These are phyloP conservation scores for Phyllopteryx taeniolatus DNA, from an alignment of 2,113 vertebrate genomes.

Conservation along the genomic window DNA sequence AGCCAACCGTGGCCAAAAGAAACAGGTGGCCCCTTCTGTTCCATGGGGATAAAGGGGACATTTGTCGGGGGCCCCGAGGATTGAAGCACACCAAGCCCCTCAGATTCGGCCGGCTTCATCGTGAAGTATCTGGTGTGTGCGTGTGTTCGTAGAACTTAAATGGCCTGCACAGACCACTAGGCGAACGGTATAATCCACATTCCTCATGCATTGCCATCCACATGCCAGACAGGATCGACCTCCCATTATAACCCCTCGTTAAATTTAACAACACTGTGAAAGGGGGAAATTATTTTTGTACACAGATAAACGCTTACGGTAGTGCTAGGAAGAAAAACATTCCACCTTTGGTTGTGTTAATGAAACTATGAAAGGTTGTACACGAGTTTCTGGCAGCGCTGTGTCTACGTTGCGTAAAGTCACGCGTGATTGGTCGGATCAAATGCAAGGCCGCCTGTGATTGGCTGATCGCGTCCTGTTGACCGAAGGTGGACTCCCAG, in stretches of 20 bases:
- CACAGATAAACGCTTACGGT: background rate
- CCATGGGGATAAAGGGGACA: conserved; percentile 65
- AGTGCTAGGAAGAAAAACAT: background rate
- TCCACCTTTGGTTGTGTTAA: background rate
- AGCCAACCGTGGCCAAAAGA: conserved; percentile 60
- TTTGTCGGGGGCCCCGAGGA: conserved; percentile 63
- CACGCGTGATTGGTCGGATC: conserved; percentile 37
- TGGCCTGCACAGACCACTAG: conserved; percentile 8
- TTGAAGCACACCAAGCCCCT: conserved; percentile 23
- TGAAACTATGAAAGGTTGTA: background rate
- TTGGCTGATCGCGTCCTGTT: conserved; percentile 62
- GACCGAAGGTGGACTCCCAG: conserved; percentile 65
- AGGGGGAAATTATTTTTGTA: background rate
- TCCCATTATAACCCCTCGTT: conserved; percentile 38
- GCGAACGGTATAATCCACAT: conserved; percentile 43
- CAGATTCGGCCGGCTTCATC: background rate
- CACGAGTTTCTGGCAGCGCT: conserved; percentile 24
- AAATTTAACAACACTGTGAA: background rate
- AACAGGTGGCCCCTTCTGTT: conserved; percentile 77
- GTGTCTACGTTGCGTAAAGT: conserved; percentile 31
- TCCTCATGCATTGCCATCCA: conserved; percentile 48
- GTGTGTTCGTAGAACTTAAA: background rate
- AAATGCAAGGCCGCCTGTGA: conserved; percentile 55
- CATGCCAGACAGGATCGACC: conserved; percentile 57
- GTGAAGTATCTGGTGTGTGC: background rate